Percentiles rank a stretch among this genome's conserved stretches.
Conservation (phyloP, 2,888 invertebrate genomes). For the Rhogogaster chlorosoma region DNA sequence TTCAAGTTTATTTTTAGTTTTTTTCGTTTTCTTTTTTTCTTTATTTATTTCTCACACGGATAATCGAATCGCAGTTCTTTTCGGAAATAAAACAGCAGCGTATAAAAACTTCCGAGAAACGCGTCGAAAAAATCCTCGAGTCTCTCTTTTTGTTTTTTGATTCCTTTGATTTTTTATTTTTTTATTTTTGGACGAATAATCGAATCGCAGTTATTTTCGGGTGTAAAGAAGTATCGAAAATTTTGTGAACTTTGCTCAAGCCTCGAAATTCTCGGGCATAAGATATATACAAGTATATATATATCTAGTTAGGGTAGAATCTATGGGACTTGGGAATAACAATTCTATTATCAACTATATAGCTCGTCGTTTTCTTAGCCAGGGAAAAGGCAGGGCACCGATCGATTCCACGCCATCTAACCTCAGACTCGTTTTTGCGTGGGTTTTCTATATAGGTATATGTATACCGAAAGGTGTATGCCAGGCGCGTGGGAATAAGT, state of each 20-base stretch:
- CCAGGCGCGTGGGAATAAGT: not conserved
- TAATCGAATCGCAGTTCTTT: not conserved
- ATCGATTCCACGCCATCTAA: conserved; percentile 45
- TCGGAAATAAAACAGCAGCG: too few relatives aligned
- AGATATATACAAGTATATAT: not conserved
- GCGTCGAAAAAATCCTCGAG: too few relatives aligned
- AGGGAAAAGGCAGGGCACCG: not conserved
- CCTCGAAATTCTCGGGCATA: not conserved
- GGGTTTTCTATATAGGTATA: conserved; percentile 19
- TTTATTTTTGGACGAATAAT: not conserved
- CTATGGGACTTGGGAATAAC: conserved; percentile 17
- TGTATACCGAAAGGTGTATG: not conserved
- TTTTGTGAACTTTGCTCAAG: not conserved
- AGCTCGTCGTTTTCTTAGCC: conserved; percentile 8
- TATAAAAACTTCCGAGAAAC: not conserved
- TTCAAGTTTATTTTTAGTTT: not conserved
- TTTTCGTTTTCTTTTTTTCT: not conserved
- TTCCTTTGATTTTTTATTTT: too few relatives aligned
- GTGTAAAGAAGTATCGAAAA: not conserved
- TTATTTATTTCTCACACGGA: too few relatives aligned
- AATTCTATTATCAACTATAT: conserved; percentile 32
- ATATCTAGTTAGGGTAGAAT: not conserved
- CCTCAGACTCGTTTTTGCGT: conserved; percentile 40
- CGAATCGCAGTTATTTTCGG: not conserved
- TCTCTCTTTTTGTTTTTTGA: too few relatives aligned